Conservation (phyloP, 2,888 invertebrate genomes). For the Theodoxus fluviatilis region DNA sequence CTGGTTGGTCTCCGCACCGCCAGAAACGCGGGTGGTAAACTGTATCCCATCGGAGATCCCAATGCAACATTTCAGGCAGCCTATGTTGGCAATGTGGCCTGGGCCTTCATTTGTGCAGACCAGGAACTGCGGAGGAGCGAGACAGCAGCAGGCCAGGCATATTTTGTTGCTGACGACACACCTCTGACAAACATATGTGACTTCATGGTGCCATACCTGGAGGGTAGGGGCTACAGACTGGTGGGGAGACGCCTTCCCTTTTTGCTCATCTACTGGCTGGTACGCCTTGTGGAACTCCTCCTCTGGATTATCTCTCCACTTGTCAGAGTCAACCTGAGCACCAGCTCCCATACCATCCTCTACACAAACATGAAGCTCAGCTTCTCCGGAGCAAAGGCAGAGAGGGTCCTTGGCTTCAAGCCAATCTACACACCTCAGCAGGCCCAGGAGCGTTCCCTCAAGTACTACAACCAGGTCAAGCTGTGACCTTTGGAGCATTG, state of each 20-base stretch:
- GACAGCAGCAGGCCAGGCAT: slow-evolving; percentile 67
- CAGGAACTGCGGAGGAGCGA: slow-evolving; percentile 66
- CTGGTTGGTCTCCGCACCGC: slow-evolving; percentile 67
- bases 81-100: slow-evolving; percentile 72
- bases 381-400: slow-evolving; percentile 71
- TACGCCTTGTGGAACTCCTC: slow-evolving; percentile 35
- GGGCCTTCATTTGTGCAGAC: slow-evolving; percentile 72
- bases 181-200: slow-evolving; percentile 69
- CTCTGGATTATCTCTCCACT: slow-evolving; percentile 39
- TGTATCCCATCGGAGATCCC: slow-evolving; percentile 69
- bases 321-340: slow-evolving; percentile 35
- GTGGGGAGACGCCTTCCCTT: slow-evolving; percentile 47
- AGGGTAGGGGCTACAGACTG: slow-evolving; percentile 40
- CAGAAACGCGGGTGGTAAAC: slow-evolving; percentile 66
- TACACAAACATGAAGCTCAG: slow-evolving; percentile 68
- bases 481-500: no score
- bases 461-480: no score
- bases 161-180: slow-evolving; percentile 73
- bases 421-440: slow-evolving; percentile 67
- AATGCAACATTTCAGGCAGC: slow-evolving; percentile 66
- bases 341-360: slow-evolving; percentile 38
- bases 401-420: slow-evolving; percentile 67
- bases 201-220: slow-evolving; percentile 60
- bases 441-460: slow-evolving; percentile 45
- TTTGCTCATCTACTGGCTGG: slow-evolving; percentile 40